Conservation (phyloP, 2,888 invertebrate species). For the Phlogophora meticulosa region DNA sequence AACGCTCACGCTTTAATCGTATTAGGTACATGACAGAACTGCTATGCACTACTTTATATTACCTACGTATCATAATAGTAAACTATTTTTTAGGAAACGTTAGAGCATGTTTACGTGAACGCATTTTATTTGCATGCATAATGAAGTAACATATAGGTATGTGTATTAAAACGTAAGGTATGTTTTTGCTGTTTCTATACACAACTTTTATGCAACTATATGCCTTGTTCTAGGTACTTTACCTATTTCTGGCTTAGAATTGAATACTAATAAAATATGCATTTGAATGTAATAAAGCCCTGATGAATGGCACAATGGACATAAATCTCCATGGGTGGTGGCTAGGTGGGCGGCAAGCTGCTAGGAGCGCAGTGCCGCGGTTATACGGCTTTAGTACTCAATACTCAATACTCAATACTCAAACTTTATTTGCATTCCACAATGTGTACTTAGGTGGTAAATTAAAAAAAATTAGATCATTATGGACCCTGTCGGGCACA, state of each 20-base stretch:
- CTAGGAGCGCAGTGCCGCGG: slow-evolving; percentile 20
- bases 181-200: slow-evolving; percentile 17
- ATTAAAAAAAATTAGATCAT: no score
- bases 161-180: background rate
- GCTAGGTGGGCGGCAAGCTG: slow-evolving; percentile 68
- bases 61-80: slow-evolving; percentile 20
- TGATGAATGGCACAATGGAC: slow-evolving; percentile 49
- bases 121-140: slow-evolving; percentile 41
- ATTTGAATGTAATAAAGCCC: slow-evolving; percentile 40
- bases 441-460: no score
- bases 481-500: no score
- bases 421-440: no score
- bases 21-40: slow-evolving; percentile 40
- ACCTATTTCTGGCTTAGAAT: slow-evolving; percentile 30
- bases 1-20: slow-evolving; percentile 51
- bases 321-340: slow-evolving; percentile 66
- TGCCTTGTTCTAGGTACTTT: slow-evolving; percentile 18
- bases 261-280: slow-evolving; percentile 45
- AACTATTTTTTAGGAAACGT: slow-evolving; percentile 43
- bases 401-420: no score
- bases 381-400: slow-evolving; percentile 58
- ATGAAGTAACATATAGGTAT: slow-evolving; percentile 1
- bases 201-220: slow-evolving; percentile 7
- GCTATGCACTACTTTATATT: slow-evolving; percentile 23
- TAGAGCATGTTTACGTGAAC: slow-evolving; percentile 33